Base-by-base conservation (phyloP, 2,888 invertebrate species). In the Rosalia funebris region DNA sequence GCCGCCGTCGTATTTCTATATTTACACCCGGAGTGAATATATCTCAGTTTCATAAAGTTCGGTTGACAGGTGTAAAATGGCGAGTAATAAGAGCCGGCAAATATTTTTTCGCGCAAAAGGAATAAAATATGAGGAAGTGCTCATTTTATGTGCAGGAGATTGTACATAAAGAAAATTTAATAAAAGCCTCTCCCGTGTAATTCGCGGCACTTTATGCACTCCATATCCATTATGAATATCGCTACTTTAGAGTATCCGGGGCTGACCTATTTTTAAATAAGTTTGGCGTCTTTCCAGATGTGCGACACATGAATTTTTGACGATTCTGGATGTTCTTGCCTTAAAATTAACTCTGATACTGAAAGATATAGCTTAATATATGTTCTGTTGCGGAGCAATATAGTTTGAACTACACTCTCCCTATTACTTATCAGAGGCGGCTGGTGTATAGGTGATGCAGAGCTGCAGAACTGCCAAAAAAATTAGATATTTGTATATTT, bases 221-320 rank as follows among this genome's bases (percentile, higher is more conserved):
- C 34, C n/a, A 19, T 48, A 48, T 48, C 48, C 36, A 37, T 48
- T 48, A 48, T 48, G 48, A 36, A 48, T 48, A 48, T 11, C 12
- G 48, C 37, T 14, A 16, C 36, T 47, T 12, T 34, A 34, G 34
- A 16, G 19, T n/a, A 48, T 34, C 34, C 37, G 25, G 17, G 16
- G 9, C 20, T 48, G 48, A 36, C 48, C 48, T 37, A 37, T 37
- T 48, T 47, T 36, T 7, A 10, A 16, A 34, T 12, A 19, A 36
- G 48, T 48, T 48, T 48, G 48, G 48, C 48, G n/a, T 9, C 12
- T n/a, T 12, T 48, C 36, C 48, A 48, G 19, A 48, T 48, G 36
- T 11, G 12, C 48, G 48, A 36, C 25, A 25, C 25, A 25, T 25
- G 25, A 7, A 25, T 25, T 25, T 25, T 25, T 25, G 7, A n/a